These are phyloP conservation scores for Puffinus mauretanicus DNA, from an alignment of 2,113 vertebrate species.

Conservation along the genomic window DNA sequence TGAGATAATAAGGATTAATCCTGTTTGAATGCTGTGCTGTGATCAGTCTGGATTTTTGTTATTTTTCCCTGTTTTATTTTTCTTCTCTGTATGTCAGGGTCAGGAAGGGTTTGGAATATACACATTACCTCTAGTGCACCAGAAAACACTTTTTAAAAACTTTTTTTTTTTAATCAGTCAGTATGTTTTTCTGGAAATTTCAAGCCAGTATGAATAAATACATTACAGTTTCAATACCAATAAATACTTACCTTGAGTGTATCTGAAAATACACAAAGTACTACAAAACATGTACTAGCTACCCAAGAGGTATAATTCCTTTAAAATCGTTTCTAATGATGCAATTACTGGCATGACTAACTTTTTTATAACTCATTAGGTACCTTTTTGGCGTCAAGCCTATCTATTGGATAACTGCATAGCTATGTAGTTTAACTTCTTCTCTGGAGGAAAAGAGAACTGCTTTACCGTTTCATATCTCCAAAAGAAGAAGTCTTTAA, in stretches of 20 bases:
- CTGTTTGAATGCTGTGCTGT: background rate
- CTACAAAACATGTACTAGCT: background rate
- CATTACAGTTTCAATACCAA: background rate
- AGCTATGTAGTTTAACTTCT: slow-evolving; percentile 22
- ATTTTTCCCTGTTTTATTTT: background rate
- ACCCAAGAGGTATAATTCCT: background rate
- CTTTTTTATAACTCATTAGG: slow-evolving; percentile 56
- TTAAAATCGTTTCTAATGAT: slow-evolving; percentile 29
- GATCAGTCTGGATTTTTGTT: background rate
- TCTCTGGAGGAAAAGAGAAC: background rate
- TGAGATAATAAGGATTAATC: background rate
- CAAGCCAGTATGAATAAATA: background rate
- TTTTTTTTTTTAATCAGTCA: background rate
- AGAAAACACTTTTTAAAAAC: background rate
- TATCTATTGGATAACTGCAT: slow-evolving; percentile 39
- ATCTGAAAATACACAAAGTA: slow-evolving; percentile 6
- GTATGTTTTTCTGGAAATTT: background rate
- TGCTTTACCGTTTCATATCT: background rate
- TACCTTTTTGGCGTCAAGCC: slow-evolving; percentile 23
- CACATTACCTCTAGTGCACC: background rate
- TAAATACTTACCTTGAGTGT: background rate
- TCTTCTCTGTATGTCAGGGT: background rate
- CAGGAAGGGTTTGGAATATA: background rate
- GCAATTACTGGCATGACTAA: slow-evolving; percentile 45
- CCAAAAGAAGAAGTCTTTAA: background rate